Evolutionary conservation across 1,140 invertebrate species (phyloP).

Genomic region (Paramacrobiotus metropolitanus): DNA sequence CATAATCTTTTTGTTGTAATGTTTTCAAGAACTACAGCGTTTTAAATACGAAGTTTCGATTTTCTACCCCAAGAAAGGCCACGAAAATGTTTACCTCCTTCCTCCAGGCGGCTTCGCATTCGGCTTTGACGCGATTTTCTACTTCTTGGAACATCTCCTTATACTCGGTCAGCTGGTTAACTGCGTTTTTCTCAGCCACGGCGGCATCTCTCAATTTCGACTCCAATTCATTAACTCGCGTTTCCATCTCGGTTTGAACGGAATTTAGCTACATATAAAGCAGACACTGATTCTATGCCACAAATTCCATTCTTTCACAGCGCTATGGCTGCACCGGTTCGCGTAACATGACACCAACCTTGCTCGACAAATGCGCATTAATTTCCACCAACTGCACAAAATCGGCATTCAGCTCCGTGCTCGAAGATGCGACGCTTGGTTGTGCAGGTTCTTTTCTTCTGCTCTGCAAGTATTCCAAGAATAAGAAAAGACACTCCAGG

Average conservation of each 20-base stretch:
- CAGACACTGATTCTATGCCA: background rate
- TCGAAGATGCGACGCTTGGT: background rate
- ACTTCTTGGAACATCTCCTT: background rate
- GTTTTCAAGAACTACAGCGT: no score
- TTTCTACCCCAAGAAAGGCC: no score
- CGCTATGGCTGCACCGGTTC: background rate
- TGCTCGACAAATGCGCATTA: background rate
- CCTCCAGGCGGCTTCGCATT: background rate
- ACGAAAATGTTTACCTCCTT: background rate
- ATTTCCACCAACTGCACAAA: constrained; percentile 1
- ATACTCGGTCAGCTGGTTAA: background rate
- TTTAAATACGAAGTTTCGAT: no score
- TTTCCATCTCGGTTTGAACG: background rate
- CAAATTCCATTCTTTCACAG: background rate
- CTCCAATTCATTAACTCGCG: background rate
- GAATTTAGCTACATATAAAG: background rate
- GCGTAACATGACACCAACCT: background rate
- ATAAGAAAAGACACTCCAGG: background rate
- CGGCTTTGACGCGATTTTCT: background rate
- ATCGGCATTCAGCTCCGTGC: background rate
- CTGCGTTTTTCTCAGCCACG: background rate
- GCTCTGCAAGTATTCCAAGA: background rate
- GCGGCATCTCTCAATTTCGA: background rate
- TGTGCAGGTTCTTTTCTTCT: background rate
- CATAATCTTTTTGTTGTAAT: no score